Conservation (phyloP, 2,797 vertebrate genomes). For the Balearica regulorum region DNA sequence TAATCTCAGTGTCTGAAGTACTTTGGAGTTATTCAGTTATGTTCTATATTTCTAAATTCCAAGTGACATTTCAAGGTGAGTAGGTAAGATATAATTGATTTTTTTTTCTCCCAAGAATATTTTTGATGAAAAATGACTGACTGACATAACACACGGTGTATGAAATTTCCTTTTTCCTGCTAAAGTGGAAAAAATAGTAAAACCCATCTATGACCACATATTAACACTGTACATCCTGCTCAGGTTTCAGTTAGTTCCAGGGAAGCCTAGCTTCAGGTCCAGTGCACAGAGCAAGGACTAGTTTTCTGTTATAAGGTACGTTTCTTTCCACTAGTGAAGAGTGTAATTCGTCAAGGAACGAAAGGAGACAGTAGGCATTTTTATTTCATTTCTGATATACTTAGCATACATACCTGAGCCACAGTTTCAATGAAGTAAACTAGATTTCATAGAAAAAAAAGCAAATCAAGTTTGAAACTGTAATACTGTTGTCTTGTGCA, state of each 20-base stretch:
- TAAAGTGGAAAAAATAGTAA: not conserved
- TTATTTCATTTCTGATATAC: not conserved
- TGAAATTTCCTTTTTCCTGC: not conserved
- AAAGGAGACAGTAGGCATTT: not conserved
- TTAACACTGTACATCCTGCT: not conserved
- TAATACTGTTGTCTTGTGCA: not conserved
- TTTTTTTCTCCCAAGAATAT: not conserved
- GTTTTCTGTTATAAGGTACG: not conserved
- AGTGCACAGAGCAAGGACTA: not conserved
- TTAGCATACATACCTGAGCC: not conserved
- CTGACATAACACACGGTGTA: not conserved
- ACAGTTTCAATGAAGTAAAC: not conserved
- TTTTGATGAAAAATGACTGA: not conserved
- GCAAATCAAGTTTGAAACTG: not conserved
- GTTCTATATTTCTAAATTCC: not conserved
- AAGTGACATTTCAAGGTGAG: not conserved
- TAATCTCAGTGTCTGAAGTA: not conserved
- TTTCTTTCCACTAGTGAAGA: not conserved
- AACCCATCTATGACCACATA: not conserved
- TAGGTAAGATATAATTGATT: not conserved
- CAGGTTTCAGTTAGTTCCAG: not conserved
- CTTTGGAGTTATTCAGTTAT: not conserved
- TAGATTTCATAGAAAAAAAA: not conserved
- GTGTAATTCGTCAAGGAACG: not conserved
- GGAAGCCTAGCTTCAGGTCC: not conserved